Base-by-base conservation (phyloP, 2,113 vertebrate species). In the Corythoichthys haematopterus region DNA sequence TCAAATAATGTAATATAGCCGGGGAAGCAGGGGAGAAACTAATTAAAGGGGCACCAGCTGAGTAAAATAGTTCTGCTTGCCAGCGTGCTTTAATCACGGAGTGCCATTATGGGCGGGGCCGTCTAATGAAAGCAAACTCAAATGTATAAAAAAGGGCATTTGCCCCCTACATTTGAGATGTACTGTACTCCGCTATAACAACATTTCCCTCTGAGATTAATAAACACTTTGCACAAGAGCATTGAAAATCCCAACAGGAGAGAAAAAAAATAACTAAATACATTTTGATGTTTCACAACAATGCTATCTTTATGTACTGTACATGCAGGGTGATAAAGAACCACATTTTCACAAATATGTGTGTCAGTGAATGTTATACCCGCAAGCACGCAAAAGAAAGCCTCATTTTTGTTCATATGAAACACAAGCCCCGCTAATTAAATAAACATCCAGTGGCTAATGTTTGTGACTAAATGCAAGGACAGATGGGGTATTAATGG, bases 41-140 rank as follows among this genome's bases (percentile, higher is more conserved):
- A 80, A 85, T 83, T 77, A 81, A 65, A 53, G 35, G 52, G 65
- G 67, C 75, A 68, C 65, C 65, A 73, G 64, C 71, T 63, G 57
- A 71, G 73, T 51, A 70, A 67, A 68, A 77, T 69, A 66, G 69
- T 58, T 71, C 59, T 48, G 47, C 68, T 78, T 65, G 59, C 77
- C 77, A 74, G 68, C 71, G 50, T 78, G 76, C 77, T 77, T 80
- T 68, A 79, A 77, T 80, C 70, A 75, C 71, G 62, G 66, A 71
- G 62, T 58, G 66, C 80, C 77, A 77, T 80, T 74, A 80, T 55
- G 59, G 61, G 64, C 53, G 38, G 64, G 63, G 66, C 14, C 33
- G 5, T 46, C 16, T 28, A 13, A 56, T 56, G 35, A 56, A 57
- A 57, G 33, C 33, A 35, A 62, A 62, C 11, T 11, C 28, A 62